Evolutionary conservation across 2,888 invertebrate genomes (phyloP).

Genomic region (Petrolisthes cinctipes): DNA sequence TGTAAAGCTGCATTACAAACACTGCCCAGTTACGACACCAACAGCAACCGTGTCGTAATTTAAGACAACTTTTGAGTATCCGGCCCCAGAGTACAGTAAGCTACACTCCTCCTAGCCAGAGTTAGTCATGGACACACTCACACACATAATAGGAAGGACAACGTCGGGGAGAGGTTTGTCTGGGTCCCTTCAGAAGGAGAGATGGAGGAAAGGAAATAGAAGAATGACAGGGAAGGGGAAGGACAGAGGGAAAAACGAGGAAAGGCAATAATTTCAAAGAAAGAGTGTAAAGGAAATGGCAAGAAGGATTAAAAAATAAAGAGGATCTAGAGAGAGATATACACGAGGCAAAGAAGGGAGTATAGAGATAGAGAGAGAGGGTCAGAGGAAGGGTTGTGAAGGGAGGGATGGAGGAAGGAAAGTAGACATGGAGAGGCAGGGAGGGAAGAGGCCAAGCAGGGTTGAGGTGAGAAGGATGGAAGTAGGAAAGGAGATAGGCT

Average conservation of each 20-base stretch:
- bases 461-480: background rate
- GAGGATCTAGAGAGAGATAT: background rate
- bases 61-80: no score
- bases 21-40: no score
- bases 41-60: no score
- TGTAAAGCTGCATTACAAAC: no score
- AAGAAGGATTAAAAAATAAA: background rate
- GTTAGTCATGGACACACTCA: no score
- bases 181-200: no score
- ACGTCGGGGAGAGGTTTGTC: no score
- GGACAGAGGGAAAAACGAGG: background rate
- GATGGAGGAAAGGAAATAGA: background rate
- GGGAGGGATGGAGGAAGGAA: background rate
- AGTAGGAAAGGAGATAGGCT: background rate
- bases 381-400: background rate
- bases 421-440: background rate
- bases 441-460: background rate
- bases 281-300: background rate
- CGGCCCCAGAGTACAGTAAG: no score
- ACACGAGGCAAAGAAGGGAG: background rate
- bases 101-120: no score
- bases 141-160: no score
- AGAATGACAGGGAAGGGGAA: background rate
- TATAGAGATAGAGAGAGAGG: background rate
- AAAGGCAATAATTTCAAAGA: background rate